These are phyloP conservation scores for Pterocles burchelli DNA, from an alignment of 2,113 vertebrate species.

Conservation along the genomic window DNA sequence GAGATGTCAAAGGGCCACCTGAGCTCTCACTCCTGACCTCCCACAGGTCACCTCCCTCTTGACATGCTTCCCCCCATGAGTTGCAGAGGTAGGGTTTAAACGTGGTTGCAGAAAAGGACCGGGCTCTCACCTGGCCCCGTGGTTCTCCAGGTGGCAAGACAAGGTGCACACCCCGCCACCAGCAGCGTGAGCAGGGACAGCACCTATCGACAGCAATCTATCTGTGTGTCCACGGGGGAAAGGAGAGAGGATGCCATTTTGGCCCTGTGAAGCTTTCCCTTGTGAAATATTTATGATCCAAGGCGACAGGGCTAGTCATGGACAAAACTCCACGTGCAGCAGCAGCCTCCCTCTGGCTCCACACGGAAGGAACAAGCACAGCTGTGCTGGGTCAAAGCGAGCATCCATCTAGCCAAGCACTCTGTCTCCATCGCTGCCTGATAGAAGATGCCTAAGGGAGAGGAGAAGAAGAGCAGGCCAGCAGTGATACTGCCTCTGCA, in stretches of 20 bases:
- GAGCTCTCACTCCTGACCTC: neutral
- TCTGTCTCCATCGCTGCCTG: neutral
- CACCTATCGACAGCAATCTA: neutral
- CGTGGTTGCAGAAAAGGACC: neutral
- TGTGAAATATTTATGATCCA: neutral
- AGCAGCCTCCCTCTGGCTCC: neutral
- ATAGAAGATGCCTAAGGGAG: neutral
- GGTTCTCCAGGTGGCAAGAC: neutral
- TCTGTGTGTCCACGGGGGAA: neutral
- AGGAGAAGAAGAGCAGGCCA: neutral
- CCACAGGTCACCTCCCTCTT: neutral
- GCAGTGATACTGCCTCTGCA: neutral
- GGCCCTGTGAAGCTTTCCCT: neutral
- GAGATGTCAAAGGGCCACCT: neutral
- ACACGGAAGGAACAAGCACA: neutral
- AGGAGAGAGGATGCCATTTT: neutral
- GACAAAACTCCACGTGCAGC: neutral
- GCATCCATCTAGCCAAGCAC: neutral
- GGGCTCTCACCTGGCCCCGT: neutral
- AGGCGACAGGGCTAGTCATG: neutral
- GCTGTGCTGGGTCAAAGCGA: constrained; percentile 3
- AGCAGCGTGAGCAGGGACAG: neutral
- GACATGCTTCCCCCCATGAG: neutral
- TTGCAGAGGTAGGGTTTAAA: neutral
- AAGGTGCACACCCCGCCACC: neutral